Evolutionary conservation across 2,888 invertebrate species (phyloP), one percentile per base, ranked within the genome.

Genomic region (Leuctra nigra): DNA sequence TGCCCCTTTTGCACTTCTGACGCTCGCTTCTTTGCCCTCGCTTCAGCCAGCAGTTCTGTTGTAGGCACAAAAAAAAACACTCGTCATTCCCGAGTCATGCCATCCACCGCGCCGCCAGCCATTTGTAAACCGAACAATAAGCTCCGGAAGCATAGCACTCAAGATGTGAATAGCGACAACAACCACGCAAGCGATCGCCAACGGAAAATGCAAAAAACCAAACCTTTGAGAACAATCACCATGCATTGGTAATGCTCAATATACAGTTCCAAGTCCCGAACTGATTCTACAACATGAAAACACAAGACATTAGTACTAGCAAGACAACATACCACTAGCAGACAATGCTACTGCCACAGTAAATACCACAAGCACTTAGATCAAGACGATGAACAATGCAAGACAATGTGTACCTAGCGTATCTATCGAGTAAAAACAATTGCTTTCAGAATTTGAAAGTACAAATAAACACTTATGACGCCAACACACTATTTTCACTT

Each of bases 11-110:
- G 63, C 13, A 54, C 55, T 53, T 67, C 66, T 3, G 62, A 55
- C 24, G 54, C 53, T 48, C 59, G 57, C 36, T 66, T 65, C 48
- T 63, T 65, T 20, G 60, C 61, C 39, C 65, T 57, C 16, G 64
- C 60, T 58, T 67, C 67, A 16, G 58, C 56, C 23, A 67, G 57
- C 35, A 67, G 59, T 57, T 67, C 67, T 66, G 50, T 3, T 33
- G 20, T n/a, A n/a, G n/a, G 13, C 4, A 47, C 7, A 47, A 47
- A 6, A n/a, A n/a, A n/a, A n/a, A n/a, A n/a, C n/a, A n/a, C n/a
- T n/a, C n/a, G n/a, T n/a, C n/a, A n/a, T n/a, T n/a, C n/a, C n/a
- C n/a, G n/a, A n/a, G n/a, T n/a, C n/a, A n/a, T n/a, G n/a, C n/a
- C n/a, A n/a, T n/a, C 4, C 41, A 41, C 11, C 18, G 3, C 9